Evolutionary conservation across 1,140 invertebrate species (phyloP).

Genomic region (Drosophila murphyi): DNA sequence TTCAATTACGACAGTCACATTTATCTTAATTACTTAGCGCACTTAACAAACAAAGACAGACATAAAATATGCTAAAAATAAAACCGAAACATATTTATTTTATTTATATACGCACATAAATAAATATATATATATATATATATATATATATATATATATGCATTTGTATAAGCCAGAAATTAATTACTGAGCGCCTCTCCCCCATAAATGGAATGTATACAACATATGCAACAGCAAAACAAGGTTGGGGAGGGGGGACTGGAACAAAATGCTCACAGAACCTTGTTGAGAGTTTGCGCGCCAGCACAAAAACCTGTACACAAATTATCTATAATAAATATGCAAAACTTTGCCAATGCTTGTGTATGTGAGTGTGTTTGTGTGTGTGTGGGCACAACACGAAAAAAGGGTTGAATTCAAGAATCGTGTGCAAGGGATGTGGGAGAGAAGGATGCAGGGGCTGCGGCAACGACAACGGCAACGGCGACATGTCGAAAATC

Average conservation of each 20-base stretch:
- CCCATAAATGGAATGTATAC: slow-evolving; percentile 15
- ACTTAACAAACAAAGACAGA: slow-evolving; percentile 10
- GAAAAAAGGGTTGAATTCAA: slow-evolving; percentile 75
- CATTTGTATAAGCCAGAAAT: slow-evolving; percentile 60
- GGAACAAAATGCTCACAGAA: slow-evolving; percentile 46
- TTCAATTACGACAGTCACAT: slow-evolving; percentile 27
- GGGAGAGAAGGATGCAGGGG: slow-evolving; percentile 4
- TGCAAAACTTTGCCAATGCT: slow-evolving; percentile 69
- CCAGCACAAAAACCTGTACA: slow-evolving; percentile 80
- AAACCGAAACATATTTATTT: too few species aligned
- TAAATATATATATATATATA: too few species aligned
- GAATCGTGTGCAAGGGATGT: slow-evolving; percentile 28
- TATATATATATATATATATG: neutral
- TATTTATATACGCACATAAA: too few species aligned
- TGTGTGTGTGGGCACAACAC: slow-evolving; percentile 16
- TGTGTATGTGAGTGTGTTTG: slow-evolving; percentile 11
- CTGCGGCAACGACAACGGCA: slow-evolving; percentile 24
- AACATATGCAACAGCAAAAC: slow-evolving; percentile 50
- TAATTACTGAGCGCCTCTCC: slow-evolving; percentile 59
- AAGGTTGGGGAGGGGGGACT: slow-evolving; percentile 9
- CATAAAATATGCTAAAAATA: too few species aligned
- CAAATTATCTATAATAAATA: slow-evolving; percentile 83
- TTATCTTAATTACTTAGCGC: slow-evolving; percentile 48
- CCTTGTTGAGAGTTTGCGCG: slow-evolving; percentile 78
- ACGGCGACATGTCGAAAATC: slow-evolving; percentile 75